Evolutionary conservation across 2,888 invertebrate species (phyloP).

Genomic region (Drosophila vallismaia): DNA sequence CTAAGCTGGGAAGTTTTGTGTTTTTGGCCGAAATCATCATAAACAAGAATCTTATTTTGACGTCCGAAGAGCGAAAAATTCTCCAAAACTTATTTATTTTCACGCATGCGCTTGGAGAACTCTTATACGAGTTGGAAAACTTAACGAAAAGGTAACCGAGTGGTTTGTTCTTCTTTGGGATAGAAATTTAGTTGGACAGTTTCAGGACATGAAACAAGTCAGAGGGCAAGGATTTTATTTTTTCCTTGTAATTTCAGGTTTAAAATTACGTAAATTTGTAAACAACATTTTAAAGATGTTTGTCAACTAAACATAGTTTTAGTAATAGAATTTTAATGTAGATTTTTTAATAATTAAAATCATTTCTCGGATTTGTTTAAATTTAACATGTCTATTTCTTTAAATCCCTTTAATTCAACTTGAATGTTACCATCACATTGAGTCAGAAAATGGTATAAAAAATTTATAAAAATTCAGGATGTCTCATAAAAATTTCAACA

Average conservation of each 20-base stretch:
- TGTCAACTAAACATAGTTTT: no score
- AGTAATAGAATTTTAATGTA: not conserved
- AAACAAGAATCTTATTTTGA: slow-evolving; percentile 57
- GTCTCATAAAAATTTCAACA: slow-evolving; percentile 71
- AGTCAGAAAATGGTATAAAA: not conserved
- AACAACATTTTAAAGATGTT: no score
- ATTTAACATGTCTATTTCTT: not conserved
- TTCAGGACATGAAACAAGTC: slow-evolving; percentile 31
- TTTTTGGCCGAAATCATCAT: slow-evolving; percentile 44
- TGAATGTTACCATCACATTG: slow-evolving; percentile 1
- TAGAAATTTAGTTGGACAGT: slow-evolving; percentile 39
- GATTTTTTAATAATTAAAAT: not conserved
- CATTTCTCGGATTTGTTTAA: not conserved
- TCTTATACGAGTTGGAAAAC: slow-evolving; percentile 31
- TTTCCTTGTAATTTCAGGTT: not conserved
- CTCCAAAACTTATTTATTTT: slow-evolving; percentile 44
- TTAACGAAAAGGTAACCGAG: slow-evolving; percentile 20
- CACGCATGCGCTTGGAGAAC: slow-evolving; percentile 59
- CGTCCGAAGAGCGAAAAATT: slow-evolving; percentile 9
- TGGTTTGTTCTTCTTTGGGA: not conserved
- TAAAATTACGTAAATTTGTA: not conserved
- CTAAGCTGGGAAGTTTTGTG: slow-evolving; percentile 23
- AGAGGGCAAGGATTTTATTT: not conserved
- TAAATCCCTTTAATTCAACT: not conserved
- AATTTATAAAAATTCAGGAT: slow-evolving; percentile 26